phyloP scores from a whole-genome alignment of 2,113 vertebrate species.

The Bungarus multicinctus region DNA sequence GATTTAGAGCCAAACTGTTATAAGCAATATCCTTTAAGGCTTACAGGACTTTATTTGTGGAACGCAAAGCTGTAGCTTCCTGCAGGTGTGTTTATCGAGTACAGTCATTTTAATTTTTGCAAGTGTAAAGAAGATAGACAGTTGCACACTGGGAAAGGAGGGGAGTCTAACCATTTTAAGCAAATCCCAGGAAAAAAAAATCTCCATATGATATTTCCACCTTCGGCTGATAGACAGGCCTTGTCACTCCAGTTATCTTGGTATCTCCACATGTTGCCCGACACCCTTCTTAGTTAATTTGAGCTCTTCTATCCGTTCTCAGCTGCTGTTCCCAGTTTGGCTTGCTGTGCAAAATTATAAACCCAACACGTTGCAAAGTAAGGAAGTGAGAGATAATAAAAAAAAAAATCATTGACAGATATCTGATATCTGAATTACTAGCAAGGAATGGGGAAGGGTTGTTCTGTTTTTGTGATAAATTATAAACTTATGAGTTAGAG shows the following conservation, averaged over 20 bases:
- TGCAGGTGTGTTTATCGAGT: neutral
- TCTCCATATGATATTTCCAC: slow-evolving; percentile 7
- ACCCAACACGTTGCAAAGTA: neutral
- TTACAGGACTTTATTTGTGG: neutral
- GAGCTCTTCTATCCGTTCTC: neutral
- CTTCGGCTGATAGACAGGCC: slow-evolving; percentile 3
- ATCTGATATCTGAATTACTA: neutral
- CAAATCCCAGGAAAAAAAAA: neutral
- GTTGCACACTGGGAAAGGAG: slow-evolving; percentile 3
- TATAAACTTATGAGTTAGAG: neutral
- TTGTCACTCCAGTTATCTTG: neutral
- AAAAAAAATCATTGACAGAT: neutral
- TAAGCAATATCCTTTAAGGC: neutral
- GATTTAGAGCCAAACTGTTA: neutral
- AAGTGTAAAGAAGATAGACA: slow-evolving; percentile 1
- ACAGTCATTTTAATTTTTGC: slow-evolving; percentile 10
- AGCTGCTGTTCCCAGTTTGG: slow-evolving; percentile 6
- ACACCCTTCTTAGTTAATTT: slow-evolving; percentile 6
- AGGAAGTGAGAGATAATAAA: neutral
- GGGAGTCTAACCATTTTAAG: slow-evolving; percentile 14
- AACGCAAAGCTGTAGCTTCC: neutral
- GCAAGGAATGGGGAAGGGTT: neutral
- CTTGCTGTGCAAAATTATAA: slow-evolving; percentile 20
- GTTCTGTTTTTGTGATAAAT: neutral
- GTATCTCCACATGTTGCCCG: neutral